Percentiles rank a stretch among this genome's conserved stretches.
Conservation (phyloP, 30 jellyfish, hydroid and myxozoan genomes). For the Sanderia malayensis region DNA sequence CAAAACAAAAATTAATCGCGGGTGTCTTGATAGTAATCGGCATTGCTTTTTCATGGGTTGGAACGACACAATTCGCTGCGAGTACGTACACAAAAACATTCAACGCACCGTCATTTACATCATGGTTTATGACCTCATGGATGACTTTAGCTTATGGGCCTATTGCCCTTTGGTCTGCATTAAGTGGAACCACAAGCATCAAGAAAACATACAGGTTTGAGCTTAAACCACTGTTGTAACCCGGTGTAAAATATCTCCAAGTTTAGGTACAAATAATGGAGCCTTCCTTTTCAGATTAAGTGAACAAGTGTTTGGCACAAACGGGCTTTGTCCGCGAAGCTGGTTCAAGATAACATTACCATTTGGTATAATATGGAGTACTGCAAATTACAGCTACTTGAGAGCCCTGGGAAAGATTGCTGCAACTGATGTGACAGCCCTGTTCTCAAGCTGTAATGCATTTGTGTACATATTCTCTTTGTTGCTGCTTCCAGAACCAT, state of each 20-base stretch:
- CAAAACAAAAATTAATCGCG: constrained; percentile 33
- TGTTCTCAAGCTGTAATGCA: constrained; percentile 66
- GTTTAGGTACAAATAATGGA: too few relatives aligned
- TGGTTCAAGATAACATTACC: constrained; percentile 42
- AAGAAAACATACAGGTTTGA: constrained; percentile 37
- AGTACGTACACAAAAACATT: constrained; percentile 70
- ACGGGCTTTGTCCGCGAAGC: constrained; percentile 36
- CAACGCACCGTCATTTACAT: constrained; percentile 84
- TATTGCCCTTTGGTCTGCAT: constrained; percentile 1
- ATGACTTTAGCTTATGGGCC: constrained; percentile 64
- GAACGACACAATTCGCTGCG: constrained; percentile 83
- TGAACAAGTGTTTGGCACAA: constrained; percentile 40
- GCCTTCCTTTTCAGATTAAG: constrained; percentile 10
- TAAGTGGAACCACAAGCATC: constrained; percentile 1
- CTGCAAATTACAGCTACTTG: constrained; percentile 54
- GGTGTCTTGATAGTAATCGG: constrained; percentile 69
- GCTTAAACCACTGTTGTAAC: too few relatives aligned
- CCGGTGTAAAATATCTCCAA: too few relatives aligned
- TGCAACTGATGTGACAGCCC: constrained; percentile 62
- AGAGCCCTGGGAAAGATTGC: constrained; percentile 53
- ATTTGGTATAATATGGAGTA: constrained; percentile 34
- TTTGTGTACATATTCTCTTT: constrained; percentile 62
- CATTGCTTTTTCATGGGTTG: constrained; percentile 83
- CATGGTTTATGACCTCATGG: constrained; percentile 83
- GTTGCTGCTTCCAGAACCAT: constrained; percentile 45